phyloP scores from a whole-genome alignment of 2,113 vertebrate genomes.

The Platysternon megacephalum region DNA sequence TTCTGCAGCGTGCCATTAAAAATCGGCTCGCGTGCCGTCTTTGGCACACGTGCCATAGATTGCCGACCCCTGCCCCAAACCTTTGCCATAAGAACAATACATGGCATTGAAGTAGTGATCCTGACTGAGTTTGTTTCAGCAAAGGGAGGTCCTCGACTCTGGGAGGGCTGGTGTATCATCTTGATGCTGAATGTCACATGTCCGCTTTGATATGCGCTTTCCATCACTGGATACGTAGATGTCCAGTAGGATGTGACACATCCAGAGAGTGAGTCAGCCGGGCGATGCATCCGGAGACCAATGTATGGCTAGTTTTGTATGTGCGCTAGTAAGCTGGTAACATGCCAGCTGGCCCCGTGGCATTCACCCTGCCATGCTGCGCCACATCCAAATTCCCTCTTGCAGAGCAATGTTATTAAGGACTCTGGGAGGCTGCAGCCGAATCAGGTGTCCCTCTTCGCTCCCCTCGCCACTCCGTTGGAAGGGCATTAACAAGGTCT shows the following conservation, averaged over 20 bases:
- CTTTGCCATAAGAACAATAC: accelerated
- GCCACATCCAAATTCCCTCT: no score
- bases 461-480: not conserved
- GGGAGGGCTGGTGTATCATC: not conserved
- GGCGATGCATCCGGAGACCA: not conserved
- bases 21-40: no score
- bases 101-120: not conserved
- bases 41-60: no score
- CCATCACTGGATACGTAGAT: not conserved
- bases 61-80: no score
- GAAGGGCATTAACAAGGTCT: not conserved
- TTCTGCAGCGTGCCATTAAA: no score
- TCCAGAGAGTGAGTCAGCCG: no score
- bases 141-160: no score
- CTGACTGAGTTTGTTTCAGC: not conserved
- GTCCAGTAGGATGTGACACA: not conserved
- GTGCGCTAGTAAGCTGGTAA: no score
- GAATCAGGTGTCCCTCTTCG: not conserved
- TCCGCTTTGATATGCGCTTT: not conserved
- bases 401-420: no score
- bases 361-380: not conserved
- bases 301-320: not conserved
- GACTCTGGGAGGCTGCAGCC: no score
- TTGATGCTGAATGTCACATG: not conserved
- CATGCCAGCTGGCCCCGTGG: no score